Percentiles rank a stretch among this genome's conserved stretches.
Evolutionary conservation across 1,140 invertebrate genomes (phyloP).

Genomic region (Heliconius himera): DNA sequence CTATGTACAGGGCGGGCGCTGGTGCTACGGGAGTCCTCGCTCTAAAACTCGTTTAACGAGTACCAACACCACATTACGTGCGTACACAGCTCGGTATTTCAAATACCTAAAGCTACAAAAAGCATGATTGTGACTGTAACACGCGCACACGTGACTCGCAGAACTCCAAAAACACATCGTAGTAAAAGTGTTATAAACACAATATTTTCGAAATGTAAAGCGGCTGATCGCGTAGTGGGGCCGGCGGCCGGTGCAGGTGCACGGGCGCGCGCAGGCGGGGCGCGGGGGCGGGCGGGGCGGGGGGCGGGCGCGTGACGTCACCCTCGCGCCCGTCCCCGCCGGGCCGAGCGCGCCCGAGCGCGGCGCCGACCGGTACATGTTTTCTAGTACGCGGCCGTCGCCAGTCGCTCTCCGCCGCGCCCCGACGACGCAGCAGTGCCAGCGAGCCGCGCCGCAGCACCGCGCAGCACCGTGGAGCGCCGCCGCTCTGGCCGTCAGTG

Average conservation of each 20-base stretch:
- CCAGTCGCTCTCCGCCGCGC: constrained; percentile 40
- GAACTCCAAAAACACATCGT: not conserved
- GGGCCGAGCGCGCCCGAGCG: constrained; percentile 55
- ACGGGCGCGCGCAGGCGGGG: constrained; percentile 41
- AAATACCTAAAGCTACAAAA: not conserved
- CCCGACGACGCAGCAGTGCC: constrained; percentile 5
- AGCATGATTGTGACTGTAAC: not conserved
- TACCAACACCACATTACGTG: too few relatives aligned
- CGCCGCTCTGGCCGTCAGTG: constrained; percentile 58
- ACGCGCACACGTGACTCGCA: not conserved
- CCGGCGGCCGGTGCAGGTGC: constrained; percentile 42
- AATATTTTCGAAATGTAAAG: not conserved
- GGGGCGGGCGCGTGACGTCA: constrained; percentile 46
- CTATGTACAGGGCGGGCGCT: not conserved
- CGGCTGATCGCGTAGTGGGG: not conserved
- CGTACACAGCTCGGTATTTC: too few relatives aligned
- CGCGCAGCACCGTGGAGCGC: too few relatives aligned
- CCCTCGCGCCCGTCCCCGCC: constrained; percentile 56
- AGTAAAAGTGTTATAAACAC: not conserved
- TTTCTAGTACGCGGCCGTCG: constrained; percentile 73
- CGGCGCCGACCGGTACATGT: constrained; percentile 58
- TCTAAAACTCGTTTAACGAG: not conserved
- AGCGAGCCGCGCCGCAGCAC: too few relatives aligned
- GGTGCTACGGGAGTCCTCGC: not conserved
- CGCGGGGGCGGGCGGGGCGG: constrained; percentile 39